These are phyloP conservation scores for Clamator glandarius DNA, from an alignment of 2,797 vertebrate genomes.

Conservation along the genomic window DNA sequence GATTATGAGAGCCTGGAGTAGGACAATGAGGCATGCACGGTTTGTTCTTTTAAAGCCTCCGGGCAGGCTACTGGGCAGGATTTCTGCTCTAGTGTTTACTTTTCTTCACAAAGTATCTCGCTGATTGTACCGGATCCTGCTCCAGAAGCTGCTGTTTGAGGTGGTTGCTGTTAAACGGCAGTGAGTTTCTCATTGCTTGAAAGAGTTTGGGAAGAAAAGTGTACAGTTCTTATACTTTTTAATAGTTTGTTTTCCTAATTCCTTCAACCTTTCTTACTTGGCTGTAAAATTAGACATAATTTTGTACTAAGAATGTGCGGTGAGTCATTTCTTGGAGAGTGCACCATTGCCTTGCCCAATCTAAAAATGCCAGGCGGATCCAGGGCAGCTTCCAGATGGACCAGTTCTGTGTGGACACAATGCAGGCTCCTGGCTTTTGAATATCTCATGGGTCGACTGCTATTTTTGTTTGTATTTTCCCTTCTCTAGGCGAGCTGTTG, in stretches of 20 bases:
- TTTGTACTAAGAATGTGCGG: background rate
- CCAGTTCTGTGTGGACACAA: background rate
- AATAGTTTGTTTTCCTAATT: background rate
- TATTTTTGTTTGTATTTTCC: background rate
- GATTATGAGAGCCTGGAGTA: background rate
- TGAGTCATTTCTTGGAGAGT: slow-evolving; percentile 1
- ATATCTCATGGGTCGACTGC: background rate
- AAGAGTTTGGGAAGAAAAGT: background rate
- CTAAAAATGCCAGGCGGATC: background rate
- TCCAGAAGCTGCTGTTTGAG: background rate
- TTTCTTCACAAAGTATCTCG: background rate
- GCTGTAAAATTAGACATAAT: background rate
- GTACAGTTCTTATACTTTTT: background rate
- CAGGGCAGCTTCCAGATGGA: background rate
- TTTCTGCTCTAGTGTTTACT: background rate
- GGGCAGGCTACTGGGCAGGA: background rate
- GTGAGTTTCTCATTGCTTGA: background rate
- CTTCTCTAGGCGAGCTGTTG: background rate
- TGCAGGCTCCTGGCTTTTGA: background rate
- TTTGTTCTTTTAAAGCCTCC: background rate
- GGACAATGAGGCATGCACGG: background rate
- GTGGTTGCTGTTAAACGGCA: background rate
- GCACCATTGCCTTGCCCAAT: background rate
- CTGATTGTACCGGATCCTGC: background rate
- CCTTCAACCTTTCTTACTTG: background rate